Percentiles rank a stretch among this genome's conserved stretches.
Conservation (phyloP, 2,888 invertebrate species). For the Apotomis betuletana region DNA sequence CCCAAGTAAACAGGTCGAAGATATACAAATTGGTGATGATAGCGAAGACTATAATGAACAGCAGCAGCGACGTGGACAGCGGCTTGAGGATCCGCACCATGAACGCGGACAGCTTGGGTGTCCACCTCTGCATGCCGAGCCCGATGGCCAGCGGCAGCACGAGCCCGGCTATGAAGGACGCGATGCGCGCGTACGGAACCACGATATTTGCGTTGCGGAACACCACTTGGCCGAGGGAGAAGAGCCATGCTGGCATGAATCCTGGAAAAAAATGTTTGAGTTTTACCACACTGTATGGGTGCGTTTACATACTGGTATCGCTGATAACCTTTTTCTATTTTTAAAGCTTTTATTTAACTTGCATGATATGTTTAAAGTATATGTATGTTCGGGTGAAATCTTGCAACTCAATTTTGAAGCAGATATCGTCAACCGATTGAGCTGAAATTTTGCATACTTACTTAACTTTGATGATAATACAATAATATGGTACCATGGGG, state of each 20-base stretch:
- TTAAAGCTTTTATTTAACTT: no score
- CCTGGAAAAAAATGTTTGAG: constrained; percentile 71
- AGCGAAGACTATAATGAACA: constrained; percentile 94
- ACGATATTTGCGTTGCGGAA: constrained; percentile 87
- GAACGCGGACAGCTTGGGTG: constrained; percentile 86
- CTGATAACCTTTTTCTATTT: no score
- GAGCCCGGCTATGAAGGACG: constrained; percentile 88
- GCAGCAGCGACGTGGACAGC: constrained; percentile 89
- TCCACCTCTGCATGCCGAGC: constrained; percentile 86
- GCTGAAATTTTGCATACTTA: no score
- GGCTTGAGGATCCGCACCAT: constrained; percentile 93
- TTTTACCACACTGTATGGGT: background rate
- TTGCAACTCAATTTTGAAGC: no score
- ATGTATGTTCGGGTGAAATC: no score
- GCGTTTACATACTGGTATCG: no score
- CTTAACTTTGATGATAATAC: no score
- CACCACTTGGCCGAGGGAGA: constrained; percentile 91
- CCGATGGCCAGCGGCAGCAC: constrained; percentile 87
- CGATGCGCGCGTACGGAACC: constrained; percentile 91
- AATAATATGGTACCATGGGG: no score
- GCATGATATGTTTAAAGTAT: no score
- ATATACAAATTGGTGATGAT: constrained; percentile 95
- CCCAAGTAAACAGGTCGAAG: constrained; percentile 94
- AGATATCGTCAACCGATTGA: no score
- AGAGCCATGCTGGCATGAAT: constrained; percentile 96